Conservation (phyloP, 2,888 invertebrate genomes). For the Dermolepida albohirtum region DNA sequence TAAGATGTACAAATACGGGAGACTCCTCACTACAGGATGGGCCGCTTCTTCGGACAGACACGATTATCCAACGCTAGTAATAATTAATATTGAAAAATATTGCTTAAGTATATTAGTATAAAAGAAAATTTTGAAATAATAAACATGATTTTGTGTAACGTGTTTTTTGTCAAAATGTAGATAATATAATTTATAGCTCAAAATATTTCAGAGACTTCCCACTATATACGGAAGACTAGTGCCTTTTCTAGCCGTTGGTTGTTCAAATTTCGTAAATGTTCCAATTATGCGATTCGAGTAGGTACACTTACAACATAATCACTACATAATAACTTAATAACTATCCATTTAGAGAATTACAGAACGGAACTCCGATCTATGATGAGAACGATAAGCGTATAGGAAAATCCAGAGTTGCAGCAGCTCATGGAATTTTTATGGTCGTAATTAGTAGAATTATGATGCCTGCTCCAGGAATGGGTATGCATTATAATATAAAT, state of each 20-base stretch:
- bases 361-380: constrained; percentile 81
- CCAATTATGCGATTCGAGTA: constrained; percentile 96
- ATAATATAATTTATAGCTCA: background rate
- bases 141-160: too few species aligned
- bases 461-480: constrained; percentile 97
- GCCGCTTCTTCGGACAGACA: too few species aligned
- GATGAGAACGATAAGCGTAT: constrained; percentile 78
- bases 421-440: constrained; percentile 86
- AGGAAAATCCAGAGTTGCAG: constrained; percentile 77
- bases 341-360: constrained; percentile 59
- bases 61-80: too few species aligned
- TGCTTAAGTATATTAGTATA: too few species aligned
- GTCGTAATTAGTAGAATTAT: constrained; percentile 89
- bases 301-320: constrained; percentile 72
- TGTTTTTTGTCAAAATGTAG: too few species aligned
- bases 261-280: constrained; percentile 98
- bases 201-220: constrained; percentile 71
- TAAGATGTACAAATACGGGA: too few species aligned
- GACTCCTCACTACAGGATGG: too few species aligned
- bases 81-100: too few species aligned
- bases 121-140: too few species aligned
- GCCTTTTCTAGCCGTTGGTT: constrained; percentile 94
- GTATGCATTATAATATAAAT: too few species aligned
- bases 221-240: constrained; percentile 88
- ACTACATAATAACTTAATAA: constrained; percentile 67